Evolutionary conservation across 92 coral and sea anemone genomes (phyloP), one percentile per base, ranked within the genome.

Genomic region (Scolanthus callimorphus): DNA sequence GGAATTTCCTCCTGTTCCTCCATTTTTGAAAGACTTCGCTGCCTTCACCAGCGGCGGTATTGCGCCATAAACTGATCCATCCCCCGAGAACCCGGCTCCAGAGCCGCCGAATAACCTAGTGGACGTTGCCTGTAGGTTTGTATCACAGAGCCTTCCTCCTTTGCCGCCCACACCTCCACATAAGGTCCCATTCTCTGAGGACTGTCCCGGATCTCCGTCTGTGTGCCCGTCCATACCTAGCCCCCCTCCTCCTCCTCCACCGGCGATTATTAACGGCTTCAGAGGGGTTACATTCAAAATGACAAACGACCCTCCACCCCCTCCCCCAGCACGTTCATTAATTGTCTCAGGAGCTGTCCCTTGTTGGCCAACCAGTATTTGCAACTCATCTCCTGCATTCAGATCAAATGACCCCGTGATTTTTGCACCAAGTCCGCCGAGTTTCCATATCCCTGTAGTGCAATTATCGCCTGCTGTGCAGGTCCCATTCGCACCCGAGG

Each of bases 161-260:
- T 34, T 29, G 10, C 89, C 85, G 39, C 26, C 67, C 22, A 57
- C 24, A 10, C 91, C 87, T 13, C 90, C 86, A 59, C 90, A 88
- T 10, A 73, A 77, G 55, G 82, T 83, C 0, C 97, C 97, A 13
- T 67, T 62, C 20, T 31, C 53, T 23, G 72, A 65, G 0, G 60
- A 69, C 70, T 83, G 91, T 17, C 97, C 97, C 0, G 95, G 86
- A 39, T 87, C 96, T 15, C 96, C 97, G 64, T 83, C 85, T 19
- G 66, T 67, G 34, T 25, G 38, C 1, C 57, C 63, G n/a, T 3
- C 38, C 47, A 27, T 1, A 4, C 79, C 50, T 38, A 53, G 6
- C 0, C 90, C 95, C 11, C 97, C 96, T 2, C 95, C 97, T 19
- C 95, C 97, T 6, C 95, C 97, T 41, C 97, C 97, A 8, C 96